Percentiles rank a stretch among this genome's conserved stretches.
These are phyloP conservation scores for Prosapia bicincta DNA, from an alignment of 2,888 invertebrate species.

Conservation along the genomic window DNA sequence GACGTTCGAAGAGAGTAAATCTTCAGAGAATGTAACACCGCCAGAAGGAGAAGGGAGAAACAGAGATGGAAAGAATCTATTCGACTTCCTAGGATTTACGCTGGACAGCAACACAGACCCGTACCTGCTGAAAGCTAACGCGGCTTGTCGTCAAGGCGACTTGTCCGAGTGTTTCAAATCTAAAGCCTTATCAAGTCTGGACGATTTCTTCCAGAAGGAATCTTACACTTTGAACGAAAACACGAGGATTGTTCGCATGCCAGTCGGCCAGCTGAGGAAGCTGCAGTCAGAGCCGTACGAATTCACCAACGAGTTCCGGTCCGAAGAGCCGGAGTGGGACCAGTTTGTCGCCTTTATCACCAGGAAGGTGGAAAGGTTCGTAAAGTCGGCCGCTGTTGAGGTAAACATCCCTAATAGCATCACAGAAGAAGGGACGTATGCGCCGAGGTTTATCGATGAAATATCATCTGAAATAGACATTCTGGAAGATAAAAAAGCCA, in stretches of 20 bases:
- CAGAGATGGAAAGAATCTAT: slow-evolving; percentile 61
- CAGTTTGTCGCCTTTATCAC: slow-evolving; percentile 70
- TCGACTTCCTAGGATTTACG: slow-evolving; percentile 79
- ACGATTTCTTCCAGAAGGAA: slow-evolving; percentile 63
- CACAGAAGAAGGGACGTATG: slow-evolving; percentile 69
- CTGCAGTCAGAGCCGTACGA: slow-evolving; percentile 69
- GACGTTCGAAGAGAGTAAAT: not conserved
- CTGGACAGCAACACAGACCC: slow-evolving; percentile 71
- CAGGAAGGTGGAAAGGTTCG: slow-evolving; percentile 71
- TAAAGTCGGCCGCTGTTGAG: slow-evolving; percentile 75
- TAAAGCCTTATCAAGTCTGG: slow-evolving; percentile 68
- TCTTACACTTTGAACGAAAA: slow-evolving; percentile 61
- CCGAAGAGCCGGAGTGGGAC: slow-evolving; percentile 78
- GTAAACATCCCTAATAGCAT: slow-evolving; percentile 69
- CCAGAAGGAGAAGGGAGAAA: slow-evolving; percentile 18
- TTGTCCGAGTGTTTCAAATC: slow-evolving; percentile 85
- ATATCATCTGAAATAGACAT: slow-evolving; percentile 80
- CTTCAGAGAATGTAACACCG: not conserved
- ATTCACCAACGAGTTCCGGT: slow-evolving; percentile 64
- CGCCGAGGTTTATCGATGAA: slow-evolving; percentile 78
- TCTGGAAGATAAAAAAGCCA: slow-evolving; percentile 76
- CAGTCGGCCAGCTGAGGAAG: slow-evolving; percentile 64
- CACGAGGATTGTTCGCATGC: slow-evolving; percentile 66
- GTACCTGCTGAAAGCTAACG: slow-evolving; percentile 68
- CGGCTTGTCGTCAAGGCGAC: slow-evolving; percentile 73